Conservation (phyloP, 2,113 vertebrate genomes). For the Alces alces region DNA sequence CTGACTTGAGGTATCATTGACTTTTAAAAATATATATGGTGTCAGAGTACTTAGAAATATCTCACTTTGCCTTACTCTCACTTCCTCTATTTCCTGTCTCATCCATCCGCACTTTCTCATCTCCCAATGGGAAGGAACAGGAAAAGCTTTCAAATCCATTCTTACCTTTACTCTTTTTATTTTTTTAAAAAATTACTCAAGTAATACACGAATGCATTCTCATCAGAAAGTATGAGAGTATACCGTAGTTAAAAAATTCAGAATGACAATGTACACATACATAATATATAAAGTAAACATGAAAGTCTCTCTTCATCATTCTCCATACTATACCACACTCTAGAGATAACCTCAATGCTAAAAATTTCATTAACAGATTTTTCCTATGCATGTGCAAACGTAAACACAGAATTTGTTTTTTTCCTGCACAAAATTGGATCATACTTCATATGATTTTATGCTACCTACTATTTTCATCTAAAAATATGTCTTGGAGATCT, state of each 20-base stretch:
- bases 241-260: not conserved
- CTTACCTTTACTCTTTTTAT: not conserved
- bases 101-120: not conserved
- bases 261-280: not conserved
- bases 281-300: slow-evolving; percentile 4
- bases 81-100: not conserved
- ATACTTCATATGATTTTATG: not conserved
- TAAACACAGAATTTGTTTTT: not conserved
- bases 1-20: not conserved
- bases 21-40: not conserved
- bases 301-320: not conserved
- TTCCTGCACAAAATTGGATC: not conserved
- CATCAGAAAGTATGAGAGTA: not conserved
- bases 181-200: not conserved
- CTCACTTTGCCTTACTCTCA: not conserved
- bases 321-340: not conserved
- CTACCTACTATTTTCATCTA: not conserved
- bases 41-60: not conserved
- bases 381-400: not conserved
- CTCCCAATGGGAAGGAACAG: not conserved
- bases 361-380: not conserved
- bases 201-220: not conserved
- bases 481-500: slow-evolving; percentile 16
- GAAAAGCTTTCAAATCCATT: not conserved
- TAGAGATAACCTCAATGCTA: not conserved